Evolutionary conservation across 2,888 invertebrate genomes (phyloP).

Genomic region (Erebia epiphron): DNA sequence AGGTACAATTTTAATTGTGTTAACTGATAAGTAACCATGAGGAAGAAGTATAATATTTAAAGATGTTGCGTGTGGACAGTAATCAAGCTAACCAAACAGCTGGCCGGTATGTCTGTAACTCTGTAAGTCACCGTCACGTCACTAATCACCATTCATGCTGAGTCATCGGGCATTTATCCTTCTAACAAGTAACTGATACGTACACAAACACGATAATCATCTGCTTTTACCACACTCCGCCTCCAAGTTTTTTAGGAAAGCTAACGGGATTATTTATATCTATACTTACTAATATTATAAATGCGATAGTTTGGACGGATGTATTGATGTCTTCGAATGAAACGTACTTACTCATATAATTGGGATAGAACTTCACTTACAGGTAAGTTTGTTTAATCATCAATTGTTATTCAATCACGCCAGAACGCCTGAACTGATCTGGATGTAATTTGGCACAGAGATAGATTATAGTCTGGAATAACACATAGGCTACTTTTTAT

Average conservation of each 20-base stretch:
- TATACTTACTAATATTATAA: no score
- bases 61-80: not conserved
- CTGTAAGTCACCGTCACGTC: not conserved
- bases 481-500: no score
- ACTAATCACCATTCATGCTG: not conserved
- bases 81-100: conserved; percentile 15
- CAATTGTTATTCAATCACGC: no score
- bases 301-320: no score
- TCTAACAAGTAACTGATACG: conserved; percentile 3
- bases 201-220: not conserved
- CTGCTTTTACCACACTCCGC: not conserved
- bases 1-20: not conserved
- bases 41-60: conserved; percentile 28
- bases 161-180: conserved; percentile 16
- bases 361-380: no score
- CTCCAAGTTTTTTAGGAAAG: not conserved
- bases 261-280: not conserved
- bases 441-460: no score
- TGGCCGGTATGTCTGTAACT: conserved; percentile 20
- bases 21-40: conserved; percentile 20
- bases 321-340: no score
- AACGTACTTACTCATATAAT: no score
- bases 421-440: no score
- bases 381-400: no score
- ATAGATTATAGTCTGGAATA: no score